Percentiles rank a stretch among this genome's conserved stretches.
phyloP scores from a whole-genome alignment of 2,888 invertebrate species.

The Xanthia togata region DNA sequence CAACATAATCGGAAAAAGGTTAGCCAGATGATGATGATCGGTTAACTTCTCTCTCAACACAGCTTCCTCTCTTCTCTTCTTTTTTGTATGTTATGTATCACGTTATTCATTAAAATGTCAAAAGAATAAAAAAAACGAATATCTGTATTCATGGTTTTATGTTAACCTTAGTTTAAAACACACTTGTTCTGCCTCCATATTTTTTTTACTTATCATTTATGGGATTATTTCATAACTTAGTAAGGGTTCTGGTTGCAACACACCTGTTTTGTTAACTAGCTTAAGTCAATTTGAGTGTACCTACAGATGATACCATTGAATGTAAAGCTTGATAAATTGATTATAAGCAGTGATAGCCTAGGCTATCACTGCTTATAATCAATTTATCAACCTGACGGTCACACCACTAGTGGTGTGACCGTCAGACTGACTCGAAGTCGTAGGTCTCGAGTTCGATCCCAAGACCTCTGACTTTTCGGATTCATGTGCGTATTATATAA shows the following conservation, averaged over 20 bases:
- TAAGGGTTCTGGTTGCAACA: background rate
- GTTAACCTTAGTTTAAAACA: background rate
- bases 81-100: too few relatives aligned
- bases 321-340: background rate
- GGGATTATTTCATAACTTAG: background rate
- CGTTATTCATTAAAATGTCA: background rate
- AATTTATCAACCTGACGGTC: too few relatives aligned
- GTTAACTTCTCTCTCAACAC: too few relatives aligned
- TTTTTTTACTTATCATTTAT: too few relatives aligned
- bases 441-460: too few relatives aligned
- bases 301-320: background rate
- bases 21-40: background rate
- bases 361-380: too few relatives aligned
- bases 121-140: background rate
- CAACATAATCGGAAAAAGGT: background rate
- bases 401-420: too few relatives aligned
- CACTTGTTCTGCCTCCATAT: background rate
- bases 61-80: background rate
- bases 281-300: background rate
- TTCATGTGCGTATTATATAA: too few relatives aligned
- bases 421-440: too few relatives aligned
- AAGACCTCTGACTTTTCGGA: too few relatives aligned
- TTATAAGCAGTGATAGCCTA: too few relatives aligned
- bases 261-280: background rate
- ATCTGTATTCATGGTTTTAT: background rate